Conservation (phyloP, 2,888 invertebrate species). For the Argyresthia albistria region DNA sequence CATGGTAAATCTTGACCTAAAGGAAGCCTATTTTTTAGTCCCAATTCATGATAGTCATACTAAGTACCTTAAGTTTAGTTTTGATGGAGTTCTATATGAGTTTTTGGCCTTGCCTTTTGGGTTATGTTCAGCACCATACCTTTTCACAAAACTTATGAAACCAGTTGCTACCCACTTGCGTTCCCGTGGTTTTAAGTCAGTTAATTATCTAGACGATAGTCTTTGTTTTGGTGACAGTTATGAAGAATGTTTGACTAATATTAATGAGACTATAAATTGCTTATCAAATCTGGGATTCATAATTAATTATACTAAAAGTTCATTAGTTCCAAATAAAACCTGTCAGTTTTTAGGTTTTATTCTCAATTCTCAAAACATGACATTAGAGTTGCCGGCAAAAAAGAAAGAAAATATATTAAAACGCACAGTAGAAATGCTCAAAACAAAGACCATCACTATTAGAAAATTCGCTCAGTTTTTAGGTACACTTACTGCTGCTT, state of each 20-base stretch:
- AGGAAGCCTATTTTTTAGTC: too few relatives aligned
- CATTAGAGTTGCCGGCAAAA: constrained; percentile 6
- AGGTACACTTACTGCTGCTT: constrained; percentile 8
- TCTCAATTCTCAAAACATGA: constrained; percentile 6
- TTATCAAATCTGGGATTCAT: too few relatives aligned
- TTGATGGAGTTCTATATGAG: constrained; percentile 7
- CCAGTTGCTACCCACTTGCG: constrained; percentile 8
- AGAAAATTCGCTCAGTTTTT: constrained; percentile 10
- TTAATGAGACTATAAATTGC: too few relatives aligned
- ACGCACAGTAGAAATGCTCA: constrained; percentile 6
- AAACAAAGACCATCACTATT: constrained; percentile 5
- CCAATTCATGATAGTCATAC: too few relatives aligned
- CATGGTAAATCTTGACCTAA: too few relatives aligned
- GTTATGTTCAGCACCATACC: constrained; percentile 8
- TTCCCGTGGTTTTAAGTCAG: too few relatives aligned
- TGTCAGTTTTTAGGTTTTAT: constrained; percentile 12
- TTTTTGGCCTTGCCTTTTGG: constrained; percentile 11
- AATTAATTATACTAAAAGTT: too few relatives aligned
- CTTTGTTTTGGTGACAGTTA: neutral
- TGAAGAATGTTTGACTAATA: too few relatives aligned
- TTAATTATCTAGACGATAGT: too few relatives aligned
- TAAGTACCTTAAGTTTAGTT: constrained; percentile 11
- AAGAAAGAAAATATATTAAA: constrained; percentile 8
- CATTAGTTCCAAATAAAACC: neutral
- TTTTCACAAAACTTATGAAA: too few relatives aligned